These are phyloP conservation scores for Ochotona curzoniae DNA, from an alignment of 2,113 vertebrate species.

Conservation along the genomic window DNA sequence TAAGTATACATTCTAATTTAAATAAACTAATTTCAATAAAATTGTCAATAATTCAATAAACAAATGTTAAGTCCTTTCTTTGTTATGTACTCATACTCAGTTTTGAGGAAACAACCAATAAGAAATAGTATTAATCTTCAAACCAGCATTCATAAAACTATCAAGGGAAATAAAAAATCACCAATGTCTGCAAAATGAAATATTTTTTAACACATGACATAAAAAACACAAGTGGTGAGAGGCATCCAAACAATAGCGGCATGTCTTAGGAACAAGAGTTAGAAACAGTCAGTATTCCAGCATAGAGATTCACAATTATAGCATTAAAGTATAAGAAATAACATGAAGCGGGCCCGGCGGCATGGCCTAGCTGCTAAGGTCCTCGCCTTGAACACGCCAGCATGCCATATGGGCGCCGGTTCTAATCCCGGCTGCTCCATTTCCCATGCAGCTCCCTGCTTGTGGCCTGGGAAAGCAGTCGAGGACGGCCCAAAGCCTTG, in stretches of 20 bases:
- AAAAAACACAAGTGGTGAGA: background rate
- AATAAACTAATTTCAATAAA: background rate
- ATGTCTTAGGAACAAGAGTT: background rate
- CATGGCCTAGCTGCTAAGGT: too few species aligned
- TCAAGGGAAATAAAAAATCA: background rate
- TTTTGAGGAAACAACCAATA: background rate
- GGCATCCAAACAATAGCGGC: background rate
- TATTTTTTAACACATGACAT: background rate
- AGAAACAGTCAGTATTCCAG: background rate
- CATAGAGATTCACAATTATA: background rate
- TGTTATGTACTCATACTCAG: background rate
- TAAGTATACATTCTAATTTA: background rate
- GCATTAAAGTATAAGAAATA: background rate
- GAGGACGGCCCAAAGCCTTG: too few species aligned
- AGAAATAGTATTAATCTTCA: background rate
- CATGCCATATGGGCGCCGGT: too few species aligned
- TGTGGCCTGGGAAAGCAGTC: too few species aligned
- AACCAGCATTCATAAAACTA: constrained; percentile 8
- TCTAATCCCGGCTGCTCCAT: too few species aligned
- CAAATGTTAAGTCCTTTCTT: background rate
- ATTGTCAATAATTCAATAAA: constrained; percentile 32
- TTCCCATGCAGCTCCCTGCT: too few species aligned
- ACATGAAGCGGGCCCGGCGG: background rate
- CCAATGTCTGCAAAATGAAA: background rate
- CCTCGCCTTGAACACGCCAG: too few species aligned